Evolutionary conservation across 2,888 invertebrate genomes (phyloP), one percentile per base, ranked within the genome.

Genomic region (Poecilus cupreus): DNA sequence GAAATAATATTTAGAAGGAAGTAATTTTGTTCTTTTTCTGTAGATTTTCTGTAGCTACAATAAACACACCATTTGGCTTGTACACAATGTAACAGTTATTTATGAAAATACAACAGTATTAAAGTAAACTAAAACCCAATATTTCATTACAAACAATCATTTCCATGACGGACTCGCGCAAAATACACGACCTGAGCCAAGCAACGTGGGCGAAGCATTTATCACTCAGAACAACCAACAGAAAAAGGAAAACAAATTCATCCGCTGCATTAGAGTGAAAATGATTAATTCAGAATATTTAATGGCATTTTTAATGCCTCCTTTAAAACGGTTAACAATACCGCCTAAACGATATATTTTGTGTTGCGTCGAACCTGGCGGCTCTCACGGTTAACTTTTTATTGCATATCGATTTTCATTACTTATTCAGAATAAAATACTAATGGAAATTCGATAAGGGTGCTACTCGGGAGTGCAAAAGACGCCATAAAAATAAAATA

Each of bases 391-490:
- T 57, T 20, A 54, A 57, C 13, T 32, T 77, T 77, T 79, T 79
- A 68, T 32, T 51, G 79, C 68, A 37, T 79, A 77, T 79, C 51
- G 79, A 79, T 79, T 79, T 54, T 79, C 79, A 79, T 79, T 79
- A 79, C 70, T 70, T 79, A 79, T 79, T 79, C 79, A 70, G 70
- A 79, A 79, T 79, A 79, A 70, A 79, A 70, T 79, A 79, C 79
- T 79, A 79, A 79, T 79, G 79, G 79, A 79, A 79, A 79, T 79
- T 79, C 79, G 51, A 79, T 79, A 79, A 79, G 49, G 68, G 68
- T 16, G 76, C 39, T 57, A 57, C 75, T 51, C 3, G 51, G 51
- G 57, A 43, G 64, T 70, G 79, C 51, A 79, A 79, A 79, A 79
- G 68, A 79, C 39, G 70, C 49, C 39, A 70, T 79, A 79, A 79